These are phyloP conservation scores for Rana temporaria DNA, from an alignment of 2,113 vertebrate species.

Conservation along the genomic window DNA sequence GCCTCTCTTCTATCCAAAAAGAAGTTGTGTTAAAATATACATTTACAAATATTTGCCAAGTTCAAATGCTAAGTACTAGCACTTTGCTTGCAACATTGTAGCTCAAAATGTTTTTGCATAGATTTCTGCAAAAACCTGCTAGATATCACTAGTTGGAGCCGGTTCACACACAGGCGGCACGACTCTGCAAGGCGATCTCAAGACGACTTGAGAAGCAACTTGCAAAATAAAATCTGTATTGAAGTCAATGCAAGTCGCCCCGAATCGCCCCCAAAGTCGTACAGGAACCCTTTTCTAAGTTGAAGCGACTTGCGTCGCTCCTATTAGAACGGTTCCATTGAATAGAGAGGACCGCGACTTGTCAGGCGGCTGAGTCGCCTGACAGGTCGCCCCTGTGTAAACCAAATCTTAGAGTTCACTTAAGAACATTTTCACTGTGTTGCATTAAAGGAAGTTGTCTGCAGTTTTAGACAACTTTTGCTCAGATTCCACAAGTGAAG, in stretches of 20 bases:
- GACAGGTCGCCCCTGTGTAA: too few relatives aligned
- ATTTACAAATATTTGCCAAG: not conserved
- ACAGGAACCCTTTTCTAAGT: too few relatives aligned
- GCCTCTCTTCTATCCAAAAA: not conserved
- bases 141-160: not conserved
- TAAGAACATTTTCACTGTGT: slow-evolving; percentile 54
- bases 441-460: slow-evolving; percentile 64
- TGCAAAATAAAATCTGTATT: too few relatives aligned
- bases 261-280: too few relatives aligned
- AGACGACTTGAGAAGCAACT: too few relatives aligned
- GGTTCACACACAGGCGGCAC: too few relatives aligned
- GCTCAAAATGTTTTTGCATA: not conserved
- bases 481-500: slow-evolving; percentile 65
- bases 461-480: slow-evolving; percentile 64
- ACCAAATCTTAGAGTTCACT: not conserved
- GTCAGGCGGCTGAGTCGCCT: too few relatives aligned
- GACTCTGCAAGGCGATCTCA: too few relatives aligned
- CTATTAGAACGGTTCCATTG: too few relatives aligned
- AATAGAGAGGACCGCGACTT: too few relatives aligned
- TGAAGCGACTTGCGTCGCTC: too few relatives aligned
- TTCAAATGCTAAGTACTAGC: not conserved
- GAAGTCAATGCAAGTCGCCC: too few relatives aligned
- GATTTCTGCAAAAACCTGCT: not conserved
- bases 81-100: not conserved
- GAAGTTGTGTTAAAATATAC: not conserved